Evolutionary conservation across 2,888 invertebrate species (phyloP), one percentile per base, ranked within the genome.

Genomic region (Spisula subtruncata): DNA sequence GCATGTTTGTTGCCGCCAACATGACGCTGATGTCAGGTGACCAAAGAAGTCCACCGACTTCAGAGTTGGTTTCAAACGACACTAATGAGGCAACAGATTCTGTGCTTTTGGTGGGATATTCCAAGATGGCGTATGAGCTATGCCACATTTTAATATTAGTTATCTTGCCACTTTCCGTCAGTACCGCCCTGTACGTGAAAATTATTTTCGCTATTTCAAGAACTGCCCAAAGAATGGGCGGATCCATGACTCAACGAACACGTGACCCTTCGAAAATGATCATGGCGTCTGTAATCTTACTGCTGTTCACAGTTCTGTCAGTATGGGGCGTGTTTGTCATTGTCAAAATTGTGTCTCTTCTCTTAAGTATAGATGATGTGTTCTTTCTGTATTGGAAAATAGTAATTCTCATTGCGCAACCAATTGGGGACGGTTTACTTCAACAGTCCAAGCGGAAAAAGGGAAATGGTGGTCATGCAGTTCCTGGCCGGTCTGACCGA

Each of bases 391-490:
- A 90, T 48, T 75, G 86, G 85, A 91, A 89, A 66, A 54, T 91
- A 0, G n/a, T 87, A 10, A 87, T 90, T 25, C 71, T 91, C 0
- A 75, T 89, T 1, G 71, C 83, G 14, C 87, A 89, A 35, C 92
- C 92, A 32, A 81, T 90, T 35, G 92, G 89, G 6, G 91, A 92
- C 41, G 92, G 91, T 5, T 51, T 92, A 8, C 48, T 91, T 0
- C 88, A 88, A 18, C 51, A 86, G 1, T 84, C 88, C 14, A 86
- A 83, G 54, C 46, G 85, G 0, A 83, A 16, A 18, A 29, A 25
- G 32, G 29, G 75, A 29, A 48, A 51, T 0, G 14, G 10, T 25
- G 18, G 12, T 20, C 6, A 56, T 18, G 14, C 20, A 20, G n/a
- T 89, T 10, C 71, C 79, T 46, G 79, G 32, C 12, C 48, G 88